These are phyloP conservation scores for Aspidiotus destructor DNA, from an alignment of 2,888 invertebrate species.

Conservation along the genomic window DNA sequence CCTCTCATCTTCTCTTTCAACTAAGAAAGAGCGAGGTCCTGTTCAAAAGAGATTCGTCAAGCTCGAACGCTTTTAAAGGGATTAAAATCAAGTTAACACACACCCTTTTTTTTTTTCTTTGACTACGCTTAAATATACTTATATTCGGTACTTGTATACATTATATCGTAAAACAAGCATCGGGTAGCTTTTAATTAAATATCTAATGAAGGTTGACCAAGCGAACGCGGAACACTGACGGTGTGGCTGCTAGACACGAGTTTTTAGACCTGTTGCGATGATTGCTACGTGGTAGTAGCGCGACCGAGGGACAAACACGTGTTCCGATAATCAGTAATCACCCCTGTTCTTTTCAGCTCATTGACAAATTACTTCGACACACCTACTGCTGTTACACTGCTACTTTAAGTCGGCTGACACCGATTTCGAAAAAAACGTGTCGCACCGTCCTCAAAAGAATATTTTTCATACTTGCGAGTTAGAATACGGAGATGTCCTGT, in stretches of 20 bases:
- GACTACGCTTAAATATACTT: no score
- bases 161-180: constrained; percentile 22
- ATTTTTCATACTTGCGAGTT: constrained; percentile 7
- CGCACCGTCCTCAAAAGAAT: constrained; percentile 13
- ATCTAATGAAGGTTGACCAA: constrained; percentile 29
- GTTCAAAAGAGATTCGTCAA: no score
- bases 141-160: no score
- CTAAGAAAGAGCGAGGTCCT: no score
- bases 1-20: no score
- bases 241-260: constrained; percentile 10
- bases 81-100: no score
- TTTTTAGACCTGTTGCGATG: constrained; percentile 18
- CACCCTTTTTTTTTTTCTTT: no score
- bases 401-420: constrained; percentile 14
- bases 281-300: not conserved
- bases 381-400: constrained; percentile 30
- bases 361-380: constrained; percentile 34
- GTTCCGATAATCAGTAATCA: constrained; percentile 33
- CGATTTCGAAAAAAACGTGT: constrained; percentile 9
- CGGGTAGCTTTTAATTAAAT: constrained; percentile 23
- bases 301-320: constrained; percentile 22
- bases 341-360: constrained; percentile 31
- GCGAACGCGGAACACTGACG: not conserved
- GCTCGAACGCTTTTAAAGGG: no score
- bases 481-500: no score